Evolutionary conservation across 2,113 vertebrate genomes (phyloP), one percentile per base, ranked within the genome.

Genomic region (Calypte anna): DNA sequence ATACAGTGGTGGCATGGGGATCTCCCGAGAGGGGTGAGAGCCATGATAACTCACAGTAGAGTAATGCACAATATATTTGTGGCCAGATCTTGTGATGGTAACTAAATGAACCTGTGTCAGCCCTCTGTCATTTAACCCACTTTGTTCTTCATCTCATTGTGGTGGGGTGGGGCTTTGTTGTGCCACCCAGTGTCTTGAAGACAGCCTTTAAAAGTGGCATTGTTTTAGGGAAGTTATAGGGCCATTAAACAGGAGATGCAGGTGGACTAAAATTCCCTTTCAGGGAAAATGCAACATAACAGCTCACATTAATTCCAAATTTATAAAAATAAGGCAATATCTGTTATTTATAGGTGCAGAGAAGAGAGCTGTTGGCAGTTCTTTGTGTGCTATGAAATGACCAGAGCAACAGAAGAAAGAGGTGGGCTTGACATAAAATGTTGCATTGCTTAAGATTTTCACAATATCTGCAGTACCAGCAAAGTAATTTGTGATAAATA

Each of bases 1-100:
- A 98, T 98, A 98, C 98, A 98, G 98, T 98, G 98, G 98, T 98
- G 98, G 98, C 97, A 97, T 97, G 97, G 97, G 91, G 97, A 97
- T 97, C 97, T 98, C 98, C 96, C 33, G 96, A 97, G 98, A 97
- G 97, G 97, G 97, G 98, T 97, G 98, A 98, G 97, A 98, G 98
- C 95, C 97, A 97, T 96, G 97, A 97, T 98, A 98, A 97, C 97
- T 97, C 98, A 97, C 53, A 96, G 97, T 97, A 97, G 97, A 97
- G 98, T 96, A 97, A 97, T 95, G 96, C 54, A 62, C 96, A 96
- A 94, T 97, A 85, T 92, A 98, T 97, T 94, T 97, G 97, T 98
- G 97, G 96, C 97, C 97, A 98, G 96, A 97, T 97, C 97, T 95
- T 96, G 94, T 95, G 97, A 97, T 96, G 93, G 96, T 96, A 97